phyloP scores from a whole-genome alignment of 2,113 vertebrate species.

The Myrmophylax atrothorax region DNA sequence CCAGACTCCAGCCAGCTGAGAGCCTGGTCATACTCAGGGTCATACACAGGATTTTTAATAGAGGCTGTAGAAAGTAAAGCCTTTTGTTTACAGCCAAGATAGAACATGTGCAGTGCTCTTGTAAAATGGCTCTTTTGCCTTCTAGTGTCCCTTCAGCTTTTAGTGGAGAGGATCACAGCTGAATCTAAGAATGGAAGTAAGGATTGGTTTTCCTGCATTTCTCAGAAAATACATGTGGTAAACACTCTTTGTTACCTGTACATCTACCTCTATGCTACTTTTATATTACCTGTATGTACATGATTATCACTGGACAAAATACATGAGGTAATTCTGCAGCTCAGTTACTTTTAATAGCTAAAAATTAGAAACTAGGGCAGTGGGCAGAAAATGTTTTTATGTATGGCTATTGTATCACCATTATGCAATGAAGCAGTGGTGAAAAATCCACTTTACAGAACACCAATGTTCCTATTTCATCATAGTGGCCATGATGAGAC shows the following conservation, averaged over 20 bases:
- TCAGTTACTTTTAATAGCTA: not conserved
- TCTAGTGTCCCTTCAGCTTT: not conserved
- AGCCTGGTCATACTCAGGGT: no score
- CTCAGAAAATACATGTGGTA: not conserved
- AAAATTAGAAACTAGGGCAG: not conserved
- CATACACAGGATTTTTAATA: not conserved
- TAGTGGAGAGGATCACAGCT: not conserved
- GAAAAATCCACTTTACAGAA: not conserved
- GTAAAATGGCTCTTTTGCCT: not conserved
- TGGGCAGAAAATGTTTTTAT: not conserved
- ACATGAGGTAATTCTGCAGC: not conserved
- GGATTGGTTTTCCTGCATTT: not conserved
- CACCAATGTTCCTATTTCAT: not conserved
- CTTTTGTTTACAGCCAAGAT: not conserved
- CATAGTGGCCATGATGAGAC: not conserved
- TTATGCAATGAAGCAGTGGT: not conserved
- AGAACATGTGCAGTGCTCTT: not conserved
- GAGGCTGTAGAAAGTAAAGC: not conserved
- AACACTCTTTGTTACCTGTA: not conserved
- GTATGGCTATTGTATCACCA: not conserved
- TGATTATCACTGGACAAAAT: not conserved
- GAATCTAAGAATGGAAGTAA: not conserved
- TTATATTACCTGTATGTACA: rapidly evolving
- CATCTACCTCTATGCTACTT: not conserved
- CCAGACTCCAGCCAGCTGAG: not conserved